These are phyloP conservation scores for Phalacrocorax pelagicus DNA, from an alignment of 2,113 vertebrate genomes.

Conservation along the genomic window DNA sequence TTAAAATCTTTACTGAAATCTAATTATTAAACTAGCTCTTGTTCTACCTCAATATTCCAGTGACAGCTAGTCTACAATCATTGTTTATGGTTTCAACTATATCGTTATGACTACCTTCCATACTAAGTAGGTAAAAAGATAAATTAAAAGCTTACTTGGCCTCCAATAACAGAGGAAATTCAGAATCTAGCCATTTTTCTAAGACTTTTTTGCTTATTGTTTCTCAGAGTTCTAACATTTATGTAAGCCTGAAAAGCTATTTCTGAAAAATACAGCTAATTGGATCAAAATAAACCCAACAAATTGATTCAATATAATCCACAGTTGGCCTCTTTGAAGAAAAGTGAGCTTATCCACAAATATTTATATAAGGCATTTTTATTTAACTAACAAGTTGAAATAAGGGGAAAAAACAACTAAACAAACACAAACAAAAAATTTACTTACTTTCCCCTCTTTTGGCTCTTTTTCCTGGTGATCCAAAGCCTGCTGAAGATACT, in stretches of 20 bases:
- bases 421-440: no score
- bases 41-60: neutral
- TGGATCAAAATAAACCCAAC: neutral
- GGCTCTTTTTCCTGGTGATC: neutral
- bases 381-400: neutral
- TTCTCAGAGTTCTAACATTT: neutral
- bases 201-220: neutral
- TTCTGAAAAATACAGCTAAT: neutral
- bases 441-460: slow-evolving; percentile 69
- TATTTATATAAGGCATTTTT: neutral
- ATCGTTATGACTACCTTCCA: neutral
- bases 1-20: neutral
- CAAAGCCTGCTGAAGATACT: neutral
- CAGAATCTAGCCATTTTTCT: neutral
- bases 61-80: neutral
- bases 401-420: neutral
- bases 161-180: neutral
- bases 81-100: neutral
- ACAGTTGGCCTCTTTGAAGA: neutral
- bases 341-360: neutral
- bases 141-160: neutral
- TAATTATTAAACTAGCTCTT: neutral
- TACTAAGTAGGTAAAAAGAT: neutral
- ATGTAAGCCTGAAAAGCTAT: neutral
- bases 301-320: neutral